These are phyloP conservation scores for Actinia equina DNA, from an alignment of 64 coral and sea anemone genomes.

Conservation along the genomic window DNA sequence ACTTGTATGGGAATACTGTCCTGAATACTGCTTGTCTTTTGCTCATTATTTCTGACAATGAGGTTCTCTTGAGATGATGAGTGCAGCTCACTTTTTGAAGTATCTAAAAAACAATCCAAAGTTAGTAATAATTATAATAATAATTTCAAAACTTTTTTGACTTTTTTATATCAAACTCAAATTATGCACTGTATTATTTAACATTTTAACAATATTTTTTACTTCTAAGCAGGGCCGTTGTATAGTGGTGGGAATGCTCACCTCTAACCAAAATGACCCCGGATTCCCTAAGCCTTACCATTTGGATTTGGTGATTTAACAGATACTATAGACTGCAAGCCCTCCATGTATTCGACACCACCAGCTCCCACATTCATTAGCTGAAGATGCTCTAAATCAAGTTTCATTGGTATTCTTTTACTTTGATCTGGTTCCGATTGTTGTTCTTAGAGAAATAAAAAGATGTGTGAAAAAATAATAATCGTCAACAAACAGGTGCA, in stretches of 20 bases:
- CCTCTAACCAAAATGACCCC: too few relatives aligned
- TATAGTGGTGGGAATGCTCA: too few relatives aligned
- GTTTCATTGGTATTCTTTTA: slow-evolving; percentile 2
- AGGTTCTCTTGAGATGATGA: background rate
- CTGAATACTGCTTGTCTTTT: background rate
- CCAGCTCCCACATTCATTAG: background rate
- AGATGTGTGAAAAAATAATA: too few relatives aligned
- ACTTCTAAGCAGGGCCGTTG: too few relatives aligned
- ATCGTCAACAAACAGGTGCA: too few relatives aligned
- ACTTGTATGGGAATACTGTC: slow-evolving; percentile 62
- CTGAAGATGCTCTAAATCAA: slow-evolving; percentile 16
- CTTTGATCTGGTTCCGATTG: background rate
- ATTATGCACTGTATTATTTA: too few relatives aligned
- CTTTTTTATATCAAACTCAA: too few relatives aligned
- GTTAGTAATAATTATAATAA: too few relatives aligned
- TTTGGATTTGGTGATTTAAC: background rate
- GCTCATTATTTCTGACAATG: slow-evolving; percentile 5
- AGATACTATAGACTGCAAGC: background rate
- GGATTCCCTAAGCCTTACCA: background rate
- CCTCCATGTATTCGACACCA: slow-evolving; percentile 12
- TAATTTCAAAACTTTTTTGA: too few relatives aligned
- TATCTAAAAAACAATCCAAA: background rate
- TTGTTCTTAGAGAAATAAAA: background rate
- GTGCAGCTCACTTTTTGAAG: background rate
- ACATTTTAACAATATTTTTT: too few relatives aligned